Percentiles rank a stretch among this genome's conserved stretches.
phyloP scores from a whole-genome alignment of 2,888 invertebrate species.

The Junonia oenone region DNA sequence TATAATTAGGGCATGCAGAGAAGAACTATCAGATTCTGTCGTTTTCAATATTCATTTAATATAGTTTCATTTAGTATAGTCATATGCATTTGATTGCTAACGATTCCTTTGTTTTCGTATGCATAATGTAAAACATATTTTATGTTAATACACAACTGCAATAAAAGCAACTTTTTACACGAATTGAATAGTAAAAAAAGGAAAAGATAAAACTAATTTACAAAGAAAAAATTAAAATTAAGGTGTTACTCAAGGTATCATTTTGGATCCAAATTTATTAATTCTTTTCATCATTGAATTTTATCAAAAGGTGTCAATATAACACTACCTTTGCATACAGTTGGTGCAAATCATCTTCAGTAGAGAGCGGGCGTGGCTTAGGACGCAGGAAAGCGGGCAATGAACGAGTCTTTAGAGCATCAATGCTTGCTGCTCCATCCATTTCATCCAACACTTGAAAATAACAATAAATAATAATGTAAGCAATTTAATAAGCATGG shows the following conservation, averaged over 20 bases:
- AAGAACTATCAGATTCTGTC: no score
- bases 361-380: constrained; percentile 83
- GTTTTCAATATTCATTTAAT: no score
- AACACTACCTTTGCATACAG: constrained; percentile 82
- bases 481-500: background rate
- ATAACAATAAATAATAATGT: background rate
- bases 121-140: no score
- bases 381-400: constrained; percentile 86
- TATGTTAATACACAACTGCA: no score
- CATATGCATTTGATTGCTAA: no score
- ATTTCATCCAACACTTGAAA: constrained; percentile 81
- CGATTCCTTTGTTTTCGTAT: no score
- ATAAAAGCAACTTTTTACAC: no score
- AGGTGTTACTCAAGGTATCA: background rate
- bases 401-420: constrained; percentile 81
- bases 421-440: constrained; percentile 62
- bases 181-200: background rate
- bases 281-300: background rate
- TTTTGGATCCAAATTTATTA: background rate
- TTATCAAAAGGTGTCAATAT: background rate
- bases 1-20: background rate
- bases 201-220: background rate
- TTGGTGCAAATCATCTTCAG: constrained; percentile 84
- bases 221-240: background rate
- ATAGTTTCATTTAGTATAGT: no score